A percentile compares a stretch with the other conserved stretches of the same genome.
Conservation (phyloP, 2,888 invertebrate species). For the Polydrusus cervinus region DNA sequence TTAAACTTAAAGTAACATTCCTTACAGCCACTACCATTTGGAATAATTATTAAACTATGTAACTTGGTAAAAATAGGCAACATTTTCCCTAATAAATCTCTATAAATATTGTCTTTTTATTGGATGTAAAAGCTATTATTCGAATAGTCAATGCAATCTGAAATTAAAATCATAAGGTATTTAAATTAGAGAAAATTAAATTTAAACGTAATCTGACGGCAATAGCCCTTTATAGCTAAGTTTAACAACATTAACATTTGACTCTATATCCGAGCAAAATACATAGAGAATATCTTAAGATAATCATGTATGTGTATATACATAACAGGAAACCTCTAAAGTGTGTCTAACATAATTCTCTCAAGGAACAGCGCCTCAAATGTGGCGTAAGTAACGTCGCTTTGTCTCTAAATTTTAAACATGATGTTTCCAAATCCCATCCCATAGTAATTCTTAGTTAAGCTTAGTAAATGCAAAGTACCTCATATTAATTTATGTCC, state of each 20-base stretch:
- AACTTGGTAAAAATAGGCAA: too few relatives aligned
- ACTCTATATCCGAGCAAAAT: not conserved
- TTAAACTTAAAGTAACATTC: too few relatives aligned
- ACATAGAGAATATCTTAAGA: conserved; percentile 8
- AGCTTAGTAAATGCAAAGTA: conserved; percentile 64
- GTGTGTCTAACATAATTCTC: conserved; percentile 32
- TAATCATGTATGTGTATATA: conserved; percentile 19
- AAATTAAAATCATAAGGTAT: too few relatives aligned
- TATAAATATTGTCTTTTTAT: too few relatives aligned
- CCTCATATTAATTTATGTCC: conserved; percentile 71
- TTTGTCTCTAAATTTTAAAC: conserved; percentile 51
- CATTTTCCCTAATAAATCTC: too few relatives aligned
- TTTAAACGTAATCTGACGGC: too few relatives aligned
- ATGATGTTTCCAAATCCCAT: conserved; percentile 50
- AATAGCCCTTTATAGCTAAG: not conserved
- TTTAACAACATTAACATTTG: not conserved
- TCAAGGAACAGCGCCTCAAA: conserved; percentile 41
- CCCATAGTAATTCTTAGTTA: conserved; percentile 46
- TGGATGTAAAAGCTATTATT: too few relatives aligned
- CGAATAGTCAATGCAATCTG: too few relatives aligned
- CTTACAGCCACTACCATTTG: too few relatives aligned
- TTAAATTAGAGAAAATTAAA: too few relatives aligned
- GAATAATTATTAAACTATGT: too few relatives aligned
- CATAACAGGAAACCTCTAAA: conserved; percentile 39
- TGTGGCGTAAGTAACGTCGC: conserved; percentile 47